phyloP scores from a whole-genome alignment of 2,888 invertebrate species.

The Choristoneura rosaceana region DNA sequence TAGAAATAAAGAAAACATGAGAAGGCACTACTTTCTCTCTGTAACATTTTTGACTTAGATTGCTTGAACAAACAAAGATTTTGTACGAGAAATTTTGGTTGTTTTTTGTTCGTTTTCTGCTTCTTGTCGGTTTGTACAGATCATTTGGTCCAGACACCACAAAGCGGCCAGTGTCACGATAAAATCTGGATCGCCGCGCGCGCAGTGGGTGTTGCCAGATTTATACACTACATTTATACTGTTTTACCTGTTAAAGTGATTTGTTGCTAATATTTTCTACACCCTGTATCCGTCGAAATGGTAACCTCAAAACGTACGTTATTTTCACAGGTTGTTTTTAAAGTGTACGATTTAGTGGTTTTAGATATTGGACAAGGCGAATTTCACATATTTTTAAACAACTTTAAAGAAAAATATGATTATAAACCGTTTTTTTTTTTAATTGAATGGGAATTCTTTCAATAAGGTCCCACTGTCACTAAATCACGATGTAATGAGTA shows the following conservation, averaged over 20 bases:
- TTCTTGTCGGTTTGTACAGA: conserved; percentile 57
- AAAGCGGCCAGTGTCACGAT: conserved; percentile 67
- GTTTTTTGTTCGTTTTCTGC: neutral
- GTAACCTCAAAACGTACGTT: conserved; percentile 9
- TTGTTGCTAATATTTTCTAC: conserved; percentile 68
- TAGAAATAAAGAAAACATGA: conserved; percentile 46
- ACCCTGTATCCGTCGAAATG: conserved; percentile 28
- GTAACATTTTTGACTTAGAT: no score
- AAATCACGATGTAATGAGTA: no score
- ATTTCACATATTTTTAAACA: neutral
- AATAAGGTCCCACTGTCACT: no score
- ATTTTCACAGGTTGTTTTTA: neutral
- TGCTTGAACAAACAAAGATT: no score
- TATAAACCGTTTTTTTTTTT: no score
- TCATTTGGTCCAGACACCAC: conserved; percentile 68
- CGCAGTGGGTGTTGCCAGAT: conserved; percentile 75
- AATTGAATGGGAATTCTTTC: no score
- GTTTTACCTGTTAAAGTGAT: conserved; percentile 74
- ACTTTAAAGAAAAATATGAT: no score
- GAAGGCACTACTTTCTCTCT: no score
- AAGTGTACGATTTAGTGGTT: neutral
- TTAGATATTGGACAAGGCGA: neutral
- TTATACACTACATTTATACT: conserved; percentile 61
- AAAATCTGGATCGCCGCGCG: conserved; percentile 59
- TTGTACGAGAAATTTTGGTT: neutral